Evolutionary conservation across 2,888 invertebrate genomes (phyloP), one percentile per base, ranked within the genome.

Genomic region (Heliconius hortense): DNA sequence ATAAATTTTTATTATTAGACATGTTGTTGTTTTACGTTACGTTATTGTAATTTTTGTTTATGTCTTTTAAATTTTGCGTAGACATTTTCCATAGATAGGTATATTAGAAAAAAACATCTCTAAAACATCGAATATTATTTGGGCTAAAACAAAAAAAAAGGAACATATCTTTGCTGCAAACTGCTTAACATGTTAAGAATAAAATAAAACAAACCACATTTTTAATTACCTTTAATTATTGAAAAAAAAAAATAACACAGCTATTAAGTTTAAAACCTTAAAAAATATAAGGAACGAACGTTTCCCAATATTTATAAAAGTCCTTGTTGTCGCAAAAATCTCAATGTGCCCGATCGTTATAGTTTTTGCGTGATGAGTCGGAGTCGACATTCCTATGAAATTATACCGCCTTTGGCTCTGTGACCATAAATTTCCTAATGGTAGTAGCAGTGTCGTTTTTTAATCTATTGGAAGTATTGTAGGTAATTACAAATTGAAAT

Each of bases 361-460:
- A 89, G 91, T 93, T 93, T 92, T 93, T 92, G 85, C 86, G 80
- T 80, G 78, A 81, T 82, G 83, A 82, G 84, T 85, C 69, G 80
- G 77, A 77, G 85, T 80, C 86, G 84, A 84, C 90, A 92, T 91
- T 91, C 92, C 90, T 82, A 82, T 87, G 83, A 91, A 92, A 92
- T 92, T 90, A 87, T 88, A 87, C 88, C 82, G 78, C 77, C 77
- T 79, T 75, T 73, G 79, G 70, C 59, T 18, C 7, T 76, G 78
- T 82, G 78, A 80, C 87, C 84, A 88, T 77, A 66, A 26, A 26
- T 68, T 35, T 8, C 11, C 35, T 53, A 63, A 63, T n/a, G 21
- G 4, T 18, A 24, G 66, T 7, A 66, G 24, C 24, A 24, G 39
- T 66, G 11, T 15, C 15, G 15, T 15, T 60, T 60, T 60, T 60